phyloP scores from a whole-genome alignment of 2,113 vertebrate genomes.

The Eublepharis macularius region DNA sequence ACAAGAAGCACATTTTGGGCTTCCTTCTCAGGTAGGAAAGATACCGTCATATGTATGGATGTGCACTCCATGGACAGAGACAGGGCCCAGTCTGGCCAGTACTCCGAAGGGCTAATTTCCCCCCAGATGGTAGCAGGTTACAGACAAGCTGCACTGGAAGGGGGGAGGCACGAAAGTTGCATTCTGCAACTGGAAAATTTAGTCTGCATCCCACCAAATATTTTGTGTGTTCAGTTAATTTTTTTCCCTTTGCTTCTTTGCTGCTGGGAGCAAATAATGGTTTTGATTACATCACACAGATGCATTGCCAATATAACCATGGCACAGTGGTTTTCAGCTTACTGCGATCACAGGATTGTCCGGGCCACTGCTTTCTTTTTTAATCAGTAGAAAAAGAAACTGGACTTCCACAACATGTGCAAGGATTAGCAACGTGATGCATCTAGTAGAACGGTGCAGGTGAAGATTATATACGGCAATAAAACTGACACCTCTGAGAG shows the following conservation, averaged over 20 bases:
- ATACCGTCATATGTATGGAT: too few relatives aligned
- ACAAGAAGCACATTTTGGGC: too few relatives aligned
- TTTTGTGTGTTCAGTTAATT: not conserved
- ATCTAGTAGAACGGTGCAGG: slow-evolving; percentile 68
- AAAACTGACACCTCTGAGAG: slow-evolving; percentile 73
- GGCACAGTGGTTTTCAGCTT: not conserved
- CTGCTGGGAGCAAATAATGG: not conserved
- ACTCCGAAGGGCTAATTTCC: too few relatives aligned
- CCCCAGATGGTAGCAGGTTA: too few relatives aligned
- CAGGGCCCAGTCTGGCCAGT: too few relatives aligned
- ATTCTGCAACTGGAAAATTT: too few relatives aligned
- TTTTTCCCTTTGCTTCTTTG: not conserved
- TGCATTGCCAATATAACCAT: not conserved
- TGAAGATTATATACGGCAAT: slow-evolving; percentile 74
- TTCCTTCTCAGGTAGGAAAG: too few relatives aligned
- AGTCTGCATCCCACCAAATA: not conserved
- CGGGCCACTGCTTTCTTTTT: slow-evolving; percentile 16
- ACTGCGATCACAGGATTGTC: too few relatives aligned
- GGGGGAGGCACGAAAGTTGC: too few relatives aligned
- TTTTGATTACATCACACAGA: not conserved
- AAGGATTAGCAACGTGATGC: slow-evolving; percentile 52
- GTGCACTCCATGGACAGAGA: too few relatives aligned
- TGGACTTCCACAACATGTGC: slow-evolving; percentile 52
- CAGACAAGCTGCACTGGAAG: too few relatives aligned
- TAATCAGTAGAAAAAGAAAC: slow-evolving; percentile 35